These are phyloP conservation scores for Lynx canadensis DNA, from an alignment of 2,113 vertebrate genomes.

Conservation along the genomic window DNA sequence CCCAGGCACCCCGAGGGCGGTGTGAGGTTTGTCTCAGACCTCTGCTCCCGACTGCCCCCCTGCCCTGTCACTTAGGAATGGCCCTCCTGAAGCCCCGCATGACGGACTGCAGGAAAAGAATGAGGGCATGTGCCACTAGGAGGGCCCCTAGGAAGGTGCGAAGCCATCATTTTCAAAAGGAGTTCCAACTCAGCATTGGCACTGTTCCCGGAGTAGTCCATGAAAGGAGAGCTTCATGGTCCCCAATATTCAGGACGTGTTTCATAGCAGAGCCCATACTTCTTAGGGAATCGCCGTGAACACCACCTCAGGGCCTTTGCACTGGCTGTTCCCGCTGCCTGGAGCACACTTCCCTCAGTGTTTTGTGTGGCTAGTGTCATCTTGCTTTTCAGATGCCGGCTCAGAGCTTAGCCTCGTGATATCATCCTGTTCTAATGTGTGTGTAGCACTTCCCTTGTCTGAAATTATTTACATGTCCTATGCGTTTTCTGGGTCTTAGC, in stretches of 20 bases:
- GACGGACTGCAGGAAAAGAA: background rate
- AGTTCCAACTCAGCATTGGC: background rate
- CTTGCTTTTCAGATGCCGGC: background rate
- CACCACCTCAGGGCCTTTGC: background rate
- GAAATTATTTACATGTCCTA: background rate
- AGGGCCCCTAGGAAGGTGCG: too few relatives aligned
- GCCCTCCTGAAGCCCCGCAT: background rate
- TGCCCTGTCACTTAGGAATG: background rate
- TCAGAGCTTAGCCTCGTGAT: background rate
- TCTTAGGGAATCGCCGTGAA: background rate
- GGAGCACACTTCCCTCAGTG: accelerated
- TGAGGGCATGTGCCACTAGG: background rate
- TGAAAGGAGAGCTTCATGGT: background rate
- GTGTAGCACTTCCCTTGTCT: background rate
- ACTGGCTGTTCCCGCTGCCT: background rate
- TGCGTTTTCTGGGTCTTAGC: background rate
- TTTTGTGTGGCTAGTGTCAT: background rate
- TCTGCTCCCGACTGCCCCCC: background rate
- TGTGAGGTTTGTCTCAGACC: background rate
- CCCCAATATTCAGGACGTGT: background rate
- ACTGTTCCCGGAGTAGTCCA: background rate
- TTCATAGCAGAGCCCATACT: accelerated
- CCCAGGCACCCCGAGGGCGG: background rate
- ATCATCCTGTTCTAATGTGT: background rate
- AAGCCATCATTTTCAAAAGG: background rate